phyloP scores from a whole-genome alignment of 2,113 vertebrate species.

The Misgurnus anguillicaudatus region DNA sequence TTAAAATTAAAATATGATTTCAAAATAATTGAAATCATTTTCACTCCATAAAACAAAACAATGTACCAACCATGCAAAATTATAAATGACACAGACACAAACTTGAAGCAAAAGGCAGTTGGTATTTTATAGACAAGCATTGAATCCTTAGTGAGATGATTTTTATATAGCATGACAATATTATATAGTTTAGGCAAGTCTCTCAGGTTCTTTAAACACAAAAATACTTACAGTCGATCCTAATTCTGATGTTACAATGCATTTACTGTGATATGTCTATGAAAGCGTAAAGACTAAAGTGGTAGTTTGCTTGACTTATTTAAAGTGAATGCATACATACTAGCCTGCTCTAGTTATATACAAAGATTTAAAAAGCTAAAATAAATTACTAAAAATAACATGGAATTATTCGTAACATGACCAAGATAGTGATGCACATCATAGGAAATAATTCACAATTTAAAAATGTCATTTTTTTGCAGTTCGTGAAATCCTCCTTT shows the following conservation, averaged over 20 bases:
- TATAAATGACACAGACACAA: conserved; percentile 1
- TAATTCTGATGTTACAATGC: conserved; percentile 45
- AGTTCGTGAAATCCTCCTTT: conserved; percentile 26
- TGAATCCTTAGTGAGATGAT: conserved; percentile 42
- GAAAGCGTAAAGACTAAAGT: conserved; percentile 55
- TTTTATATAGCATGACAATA: conserved; percentile 38
- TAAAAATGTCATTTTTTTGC: conserved; percentile 41
- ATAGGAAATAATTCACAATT: conserved; percentile 54
- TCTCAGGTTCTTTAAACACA: conserved; percentile 39
- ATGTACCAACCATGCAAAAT: background rate
- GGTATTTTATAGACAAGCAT: conserved; percentile 52
- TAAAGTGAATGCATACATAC: conserved; percentile 61
- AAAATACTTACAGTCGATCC: conserved; percentile 39
- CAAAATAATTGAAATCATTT: too few relatives aligned
- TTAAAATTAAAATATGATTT: background rate
- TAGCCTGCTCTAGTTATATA: conserved; percentile 61
- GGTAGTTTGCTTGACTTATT: conserved; percentile 53
- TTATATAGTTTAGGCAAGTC: conserved; percentile 54
- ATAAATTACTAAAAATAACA: conserved; percentile 81
- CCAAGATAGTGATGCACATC: conserved; percentile 52
- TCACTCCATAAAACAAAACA: background rate
- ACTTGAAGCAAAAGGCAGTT: conserved; percentile 55
- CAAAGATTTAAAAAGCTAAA: conserved; percentile 75
- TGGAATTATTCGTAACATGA: conserved; percentile 50
- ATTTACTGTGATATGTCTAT: conserved; percentile 50